Evolutionary conservation across 1,140 invertebrate genomes (phyloP), one percentile per base, ranked within the genome.

Genomic region (Lethrus apterus): DNA sequence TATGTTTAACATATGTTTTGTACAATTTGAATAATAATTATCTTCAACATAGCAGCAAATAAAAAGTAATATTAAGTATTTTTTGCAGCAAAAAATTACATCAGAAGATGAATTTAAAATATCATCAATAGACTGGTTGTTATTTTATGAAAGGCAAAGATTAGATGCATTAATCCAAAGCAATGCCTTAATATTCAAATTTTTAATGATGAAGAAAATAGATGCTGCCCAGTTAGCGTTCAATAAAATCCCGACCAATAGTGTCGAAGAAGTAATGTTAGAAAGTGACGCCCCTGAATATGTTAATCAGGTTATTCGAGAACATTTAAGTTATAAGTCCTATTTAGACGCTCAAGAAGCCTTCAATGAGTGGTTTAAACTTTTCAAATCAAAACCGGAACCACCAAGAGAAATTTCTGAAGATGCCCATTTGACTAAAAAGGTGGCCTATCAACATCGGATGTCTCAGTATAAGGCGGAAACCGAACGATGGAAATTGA

Each of bases 291-390:
- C 40, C 13, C 13, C 36, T 5, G n/a, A 80, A 38, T 71, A 73
- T 57, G 71, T 76, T 14, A 74, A 80, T 9, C 67, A 71, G 31
- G 75, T 77, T 38, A 69, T 89, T 44, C 76, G 80, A 46, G 85
- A 89, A 64, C 83, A 86, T 65, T 67, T 88, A 9, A 86, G 83
- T 59, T 79, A 86, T 51, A 85, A 85, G 63, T 75, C 81, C 0
- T 89, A 89, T 62, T 70, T 89, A 13, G 81, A 89, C 60, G 89
- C 87, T 2, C 75, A 91, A 43, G 88, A 93, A 64, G 81, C 82
- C 29, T 94, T 93, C 69, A 79, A 81, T 46, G 84, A 88, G 57
- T 95, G 92, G 92, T 90, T 90, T 53, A 77, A 83, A 45, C 79
- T 86, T 56, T 89, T 77, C 49, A 83, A 93, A 59, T 80, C 77